Percentiles rank a stretch among this genome's conserved stretches.
Conservation (phyloP, 1,140 invertebrate species). For the Drosophila pseudoobscura region DNA sequence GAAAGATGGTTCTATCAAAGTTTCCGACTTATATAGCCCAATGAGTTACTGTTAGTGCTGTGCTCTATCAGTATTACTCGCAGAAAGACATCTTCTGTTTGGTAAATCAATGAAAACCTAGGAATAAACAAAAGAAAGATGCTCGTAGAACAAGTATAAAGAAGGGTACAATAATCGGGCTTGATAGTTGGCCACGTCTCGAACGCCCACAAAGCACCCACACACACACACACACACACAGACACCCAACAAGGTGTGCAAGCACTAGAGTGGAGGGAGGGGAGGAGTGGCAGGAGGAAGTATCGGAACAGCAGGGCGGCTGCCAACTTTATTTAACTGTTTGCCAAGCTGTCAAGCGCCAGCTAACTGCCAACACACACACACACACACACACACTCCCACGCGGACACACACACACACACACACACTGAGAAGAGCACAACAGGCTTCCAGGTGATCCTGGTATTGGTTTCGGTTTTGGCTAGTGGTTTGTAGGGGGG, state of each 20-base stretch:
- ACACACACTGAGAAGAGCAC: conserved; percentile 1
- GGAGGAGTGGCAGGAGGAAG: neutral
- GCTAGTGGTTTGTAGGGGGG: conserved; percentile 5
- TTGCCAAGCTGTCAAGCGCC: conserved; percentile 78
- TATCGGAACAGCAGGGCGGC: conserved; percentile 20
- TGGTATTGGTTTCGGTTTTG: conserved; percentile 43
- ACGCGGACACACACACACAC: conserved; percentile 26
- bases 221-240: neutral
- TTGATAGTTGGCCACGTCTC: conserved; percentile 2
- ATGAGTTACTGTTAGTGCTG: too few relatives aligned
- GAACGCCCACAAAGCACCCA: conserved; percentile 6
- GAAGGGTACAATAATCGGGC: conserved; percentile 51
- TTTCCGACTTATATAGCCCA: too few relatives aligned
- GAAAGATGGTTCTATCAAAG: too few relatives aligned
- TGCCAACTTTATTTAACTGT: conserved; percentile 81
- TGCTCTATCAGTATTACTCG: too few relatives aligned
- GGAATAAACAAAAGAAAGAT: conserved; percentile 22
- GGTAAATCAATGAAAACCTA: conserved; percentile 8
- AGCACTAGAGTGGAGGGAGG: conserved; percentile 15
- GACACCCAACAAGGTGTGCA: neutral
- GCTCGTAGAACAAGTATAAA: neutral
- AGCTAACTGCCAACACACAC: conserved; percentile 64
- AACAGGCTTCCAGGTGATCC: conserved; percentile 38
- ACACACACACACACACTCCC: conserved; percentile 10
- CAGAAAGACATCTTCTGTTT: neutral